Percentiles rank a stretch among this genome's conserved stretches.
Evolutionary conservation across 2,888 invertebrate species (phyloP).

Genomic region (Harpalus rufipes): DNA sequence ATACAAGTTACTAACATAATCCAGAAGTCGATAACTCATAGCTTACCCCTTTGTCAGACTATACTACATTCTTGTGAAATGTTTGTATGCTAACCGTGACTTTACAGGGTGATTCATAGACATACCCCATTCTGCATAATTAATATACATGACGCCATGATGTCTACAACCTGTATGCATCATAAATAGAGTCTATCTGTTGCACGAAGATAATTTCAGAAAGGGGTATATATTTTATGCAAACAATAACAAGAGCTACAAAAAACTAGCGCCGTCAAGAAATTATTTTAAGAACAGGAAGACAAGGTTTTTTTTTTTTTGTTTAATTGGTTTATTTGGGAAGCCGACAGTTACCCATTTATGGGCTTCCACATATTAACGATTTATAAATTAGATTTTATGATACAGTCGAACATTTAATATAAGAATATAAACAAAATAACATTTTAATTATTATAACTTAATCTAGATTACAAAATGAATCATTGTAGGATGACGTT

Average conservation of each 20-base stretch:
- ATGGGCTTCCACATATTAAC: too few relatives aligned
- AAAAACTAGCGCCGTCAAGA: neutral
- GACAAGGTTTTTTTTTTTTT: too few relatives aligned
- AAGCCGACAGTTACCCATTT: too few relatives aligned
- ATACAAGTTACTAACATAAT: neutral
- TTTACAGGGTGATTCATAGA: conserved; percentile 57
- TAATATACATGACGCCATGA: conserved; percentile 54
- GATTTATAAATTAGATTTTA: too few relatives aligned
- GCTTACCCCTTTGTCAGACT: conserved; percentile 34
- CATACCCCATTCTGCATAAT: conserved; percentile 54
- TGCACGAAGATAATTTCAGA: conserved; percentile 24
- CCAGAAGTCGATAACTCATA: conserved; percentile 34
- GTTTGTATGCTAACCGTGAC: conserved; percentile 20
- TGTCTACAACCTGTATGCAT: conserved; percentile 46
- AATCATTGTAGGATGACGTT: too few relatives aligned
- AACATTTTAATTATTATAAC: too few relatives aligned
- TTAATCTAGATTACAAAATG: too few relatives aligned
- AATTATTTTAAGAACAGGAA: too few relatives aligned
- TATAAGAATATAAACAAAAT: too few relatives aligned
- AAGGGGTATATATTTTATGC: neutral
- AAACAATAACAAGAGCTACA: neutral
- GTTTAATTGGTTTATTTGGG: too few relatives aligned
- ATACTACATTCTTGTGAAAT: conserved; percentile 21
- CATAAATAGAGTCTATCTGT: conserved; percentile 21
- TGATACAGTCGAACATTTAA: too few relatives aligned